Percentiles rank a stretch among this genome's conserved stretches.
Evolutionary conservation across 2,797 vertebrate species (phyloP).

Genomic region (Argentina silus): DNA sequence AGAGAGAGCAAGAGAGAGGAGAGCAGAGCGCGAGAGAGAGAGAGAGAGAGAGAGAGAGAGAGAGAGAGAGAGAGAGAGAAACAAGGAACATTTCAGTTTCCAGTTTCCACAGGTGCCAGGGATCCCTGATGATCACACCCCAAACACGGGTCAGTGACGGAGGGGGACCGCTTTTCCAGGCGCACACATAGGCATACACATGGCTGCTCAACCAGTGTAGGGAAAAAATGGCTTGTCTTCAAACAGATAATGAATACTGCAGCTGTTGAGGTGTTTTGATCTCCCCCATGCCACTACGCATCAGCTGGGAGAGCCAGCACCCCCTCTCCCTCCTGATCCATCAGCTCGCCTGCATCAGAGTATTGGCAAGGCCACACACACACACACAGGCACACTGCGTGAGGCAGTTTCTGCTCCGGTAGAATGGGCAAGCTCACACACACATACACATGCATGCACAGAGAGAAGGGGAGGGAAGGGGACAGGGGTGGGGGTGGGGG

Average conservation of each 20-base stretch:
- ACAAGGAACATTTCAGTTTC: slow-evolving; percentile 5
- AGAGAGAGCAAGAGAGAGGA: slow-evolving; percentile 11
- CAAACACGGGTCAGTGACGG: slow-evolving; percentile 15
- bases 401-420: slow-evolving; percentile 1
- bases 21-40: slow-evolving; percentile 33
- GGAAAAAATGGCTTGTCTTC: slow-evolving; percentile 27
- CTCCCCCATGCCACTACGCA: slow-evolving; percentile 15
- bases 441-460: background rate
- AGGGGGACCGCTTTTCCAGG: background rate
- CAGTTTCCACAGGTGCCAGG: background rate
- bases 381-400: background rate
- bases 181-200: slow-evolving; percentile 16
- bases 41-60: slow-evolving; percentile 30
- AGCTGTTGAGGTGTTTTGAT: slow-evolving; percentile 41
- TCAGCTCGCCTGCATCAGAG: slow-evolving; percentile 12
- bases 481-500: slow-evolving; percentile 1
- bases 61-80: slow-evolving; percentile 19
- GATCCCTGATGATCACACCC: background rate
- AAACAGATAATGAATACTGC: slow-evolving; percentile 54
- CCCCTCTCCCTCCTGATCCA: slow-evolving; percentile 6
- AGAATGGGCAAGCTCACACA: background rate
- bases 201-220: slow-evolving; percentile 35
- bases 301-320: slow-evolving; percentile 26
- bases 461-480: slow-evolving; percentile 8
- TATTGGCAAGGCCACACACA: slow-evolving; percentile 7